Base-by-base conservation (phyloP, 2,113 vertebrate species). In the Hymenochirus boettgeri region DNA sequence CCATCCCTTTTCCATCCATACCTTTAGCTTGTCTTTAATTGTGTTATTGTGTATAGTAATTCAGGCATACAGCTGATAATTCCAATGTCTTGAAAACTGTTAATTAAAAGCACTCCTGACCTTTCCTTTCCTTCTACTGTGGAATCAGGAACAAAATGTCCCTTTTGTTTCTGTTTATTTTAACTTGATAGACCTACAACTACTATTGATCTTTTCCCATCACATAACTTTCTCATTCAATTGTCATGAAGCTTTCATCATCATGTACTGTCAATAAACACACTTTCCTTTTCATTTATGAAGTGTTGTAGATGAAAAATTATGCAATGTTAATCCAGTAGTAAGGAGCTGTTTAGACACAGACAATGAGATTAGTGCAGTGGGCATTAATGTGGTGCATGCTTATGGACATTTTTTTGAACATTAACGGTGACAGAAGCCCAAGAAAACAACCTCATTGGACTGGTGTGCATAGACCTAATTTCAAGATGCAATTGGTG, bases 151-250 rank as follows among this genome's bases (percentile, higher is more conserved):
- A 37, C 37, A 55, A 55, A 64, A 46, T 56, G 46, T 45, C 19
- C 39, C 35, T 26, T 64, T 64, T 64, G 62, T 64, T 52, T 55
- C 54, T 56, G 33, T 31, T 31, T 64, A 64, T 56, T 64, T 64
- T 64, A 25, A 35, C 56, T 37, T 64, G 52, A 64, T 64, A 64
- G 54, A 35, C 54, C 42, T 47, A 55, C 62, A 64, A 53, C 45
- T 64, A 56, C 51, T 64, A 64, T 64, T 64, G 62, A 64, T 64
- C 26, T 13, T 15, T 24, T 22, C 37, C 62, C 47, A 56, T 53
- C 25, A 64, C 37, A 56, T 31, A 24, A 56, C 52, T 46, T 56
- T 64, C 52, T 46, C 39, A 46, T 52, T 23, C 18, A n/a, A n/a
- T 18, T 21, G 50, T 54, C 24, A 56, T 53, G 42, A 64, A 37